Conservation (phyloP, 2,113 vertebrate species). For the Gracilinanus agilis region DNA sequence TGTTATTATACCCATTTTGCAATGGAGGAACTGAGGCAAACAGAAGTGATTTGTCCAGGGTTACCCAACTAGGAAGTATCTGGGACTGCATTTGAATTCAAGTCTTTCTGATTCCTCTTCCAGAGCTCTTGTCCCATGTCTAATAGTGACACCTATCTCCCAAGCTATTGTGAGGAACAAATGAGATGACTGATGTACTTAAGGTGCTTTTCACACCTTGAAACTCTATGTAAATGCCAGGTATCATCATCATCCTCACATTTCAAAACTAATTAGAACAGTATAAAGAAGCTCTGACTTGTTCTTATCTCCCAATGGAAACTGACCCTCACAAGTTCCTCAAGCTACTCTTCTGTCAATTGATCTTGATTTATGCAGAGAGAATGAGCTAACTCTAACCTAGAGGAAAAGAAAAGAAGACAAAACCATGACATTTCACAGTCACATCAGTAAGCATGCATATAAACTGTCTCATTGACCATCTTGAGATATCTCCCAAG, state of each 20-base stretch:
- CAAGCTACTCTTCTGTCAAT: neutral
- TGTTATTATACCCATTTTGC: neutral
- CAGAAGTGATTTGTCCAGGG: neutral
- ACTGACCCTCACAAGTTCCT: neutral
- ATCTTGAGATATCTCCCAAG: neutral
- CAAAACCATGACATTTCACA: neutral
- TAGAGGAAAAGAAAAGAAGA: neutral
- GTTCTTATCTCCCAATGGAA: neutral
- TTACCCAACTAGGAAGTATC: neutral
- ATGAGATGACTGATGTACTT: neutral
- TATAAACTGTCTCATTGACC: conserved; percentile 28
- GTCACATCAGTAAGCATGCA: neutral
- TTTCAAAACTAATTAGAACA: neutral
- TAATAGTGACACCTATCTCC: neutral
- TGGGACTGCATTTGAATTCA: neutral
- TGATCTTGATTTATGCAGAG: neutral
- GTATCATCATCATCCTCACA: neutral
- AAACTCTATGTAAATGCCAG: neutral
- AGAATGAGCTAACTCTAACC: neutral
- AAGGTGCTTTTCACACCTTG: neutral
- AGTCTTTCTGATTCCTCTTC: neutral
- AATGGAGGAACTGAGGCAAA: too few relatives aligned
- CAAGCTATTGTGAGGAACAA: neutral
- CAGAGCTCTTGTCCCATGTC: neutral
- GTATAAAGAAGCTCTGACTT: neutral